Evolutionary conservation across 2,888 invertebrate species (phyloP).

Genomic region (Lepidochitona cinerea): DNA sequence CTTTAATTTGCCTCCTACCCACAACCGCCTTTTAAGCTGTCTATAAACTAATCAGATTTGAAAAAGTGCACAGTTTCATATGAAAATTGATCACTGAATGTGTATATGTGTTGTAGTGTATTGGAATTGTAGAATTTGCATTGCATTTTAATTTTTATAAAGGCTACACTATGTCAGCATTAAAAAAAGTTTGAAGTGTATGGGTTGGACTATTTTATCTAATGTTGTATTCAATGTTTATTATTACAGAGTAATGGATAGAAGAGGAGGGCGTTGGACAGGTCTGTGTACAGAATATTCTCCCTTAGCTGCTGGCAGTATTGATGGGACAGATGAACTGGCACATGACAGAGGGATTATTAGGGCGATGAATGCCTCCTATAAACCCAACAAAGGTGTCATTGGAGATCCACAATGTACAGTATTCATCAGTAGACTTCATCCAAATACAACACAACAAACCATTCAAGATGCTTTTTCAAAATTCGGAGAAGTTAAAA

Average conservation of each 20-base stretch:
- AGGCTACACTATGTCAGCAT: too few relatives aligned
- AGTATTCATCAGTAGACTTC: conserved; percentile 83
- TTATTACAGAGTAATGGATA: neutral
- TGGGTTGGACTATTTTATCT: too few relatives aligned
- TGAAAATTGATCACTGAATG: too few relatives aligned
- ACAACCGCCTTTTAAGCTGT: too few relatives aligned
- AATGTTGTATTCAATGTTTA: neutral
- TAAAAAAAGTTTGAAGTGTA: too few relatives aligned
- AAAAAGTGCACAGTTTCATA: too few relatives aligned
- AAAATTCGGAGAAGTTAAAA: conserved; percentile 78
- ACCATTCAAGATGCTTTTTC: conserved; percentile 73
- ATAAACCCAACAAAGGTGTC: conserved; percentile 71
- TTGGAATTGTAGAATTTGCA: too few relatives aligned
- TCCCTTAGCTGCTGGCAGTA: conserved; percentile 87
- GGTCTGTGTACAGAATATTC: conserved; percentile 78
- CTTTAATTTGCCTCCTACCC: too few relatives aligned
- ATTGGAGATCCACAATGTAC: conserved; percentile 81
- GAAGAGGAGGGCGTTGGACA: neutral
- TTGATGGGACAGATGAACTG: conserved; percentile 86
- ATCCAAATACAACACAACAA: conserved; percentile 78
- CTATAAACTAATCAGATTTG: too few relatives aligned
- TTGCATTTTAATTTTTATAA: too few relatives aligned
- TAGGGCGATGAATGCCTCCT: conserved; percentile 78
- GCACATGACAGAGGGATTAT: conserved; percentile 86
- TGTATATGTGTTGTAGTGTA: too few relatives aligned